Evolutionary conservation across 2,113 vertebrate genomes (phyloP).

Genomic region (Riparia riparia): DNA sequence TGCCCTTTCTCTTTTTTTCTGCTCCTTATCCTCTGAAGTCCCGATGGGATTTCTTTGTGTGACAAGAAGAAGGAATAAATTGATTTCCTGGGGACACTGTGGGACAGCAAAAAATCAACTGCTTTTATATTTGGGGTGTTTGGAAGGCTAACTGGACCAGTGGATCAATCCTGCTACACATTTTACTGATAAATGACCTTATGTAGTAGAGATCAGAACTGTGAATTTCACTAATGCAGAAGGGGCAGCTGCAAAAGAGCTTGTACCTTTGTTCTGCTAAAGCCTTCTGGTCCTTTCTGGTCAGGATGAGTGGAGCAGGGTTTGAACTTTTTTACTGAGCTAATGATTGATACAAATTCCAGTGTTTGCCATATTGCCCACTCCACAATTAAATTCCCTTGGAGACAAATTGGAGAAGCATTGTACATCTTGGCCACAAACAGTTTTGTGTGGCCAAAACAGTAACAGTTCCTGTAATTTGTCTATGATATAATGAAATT

Average conservation of each 20-base stretch:
- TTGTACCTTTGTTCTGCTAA: background rate
- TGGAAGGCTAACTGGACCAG: background rate
- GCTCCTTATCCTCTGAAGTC: background rate
- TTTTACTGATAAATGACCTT: background rate
- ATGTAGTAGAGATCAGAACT: background rate
- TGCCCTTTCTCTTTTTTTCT: background rate
- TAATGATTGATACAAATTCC: slow-evolving; percentile 23
- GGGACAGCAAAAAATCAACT: background rate
- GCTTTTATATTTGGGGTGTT: background rate
- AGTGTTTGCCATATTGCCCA: background rate
- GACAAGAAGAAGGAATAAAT: background rate
- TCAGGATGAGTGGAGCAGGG: background rate
- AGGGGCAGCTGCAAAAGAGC: background rate
- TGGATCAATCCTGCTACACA: background rate
- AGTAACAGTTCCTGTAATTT: slow-evolving; percentile 28
- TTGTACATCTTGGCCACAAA: slow-evolving; percentile 10
- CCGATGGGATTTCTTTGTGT: background rate
- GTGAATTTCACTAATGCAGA: background rate
- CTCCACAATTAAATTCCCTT: slow-evolving; percentile 43
- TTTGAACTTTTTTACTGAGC: slow-evolving; percentile 24
- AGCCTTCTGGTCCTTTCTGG: background rate
- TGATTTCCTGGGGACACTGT: background rate
- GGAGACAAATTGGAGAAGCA: slow-evolving; percentile 39
- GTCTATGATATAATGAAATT: slow-evolving; percentile 55
- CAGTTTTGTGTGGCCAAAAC: background rate